These are phyloP conservation scores for Eospalax fontanierii DNA, from an alignment of 2,797 vertebrate species.

Conservation along the genomic window DNA sequence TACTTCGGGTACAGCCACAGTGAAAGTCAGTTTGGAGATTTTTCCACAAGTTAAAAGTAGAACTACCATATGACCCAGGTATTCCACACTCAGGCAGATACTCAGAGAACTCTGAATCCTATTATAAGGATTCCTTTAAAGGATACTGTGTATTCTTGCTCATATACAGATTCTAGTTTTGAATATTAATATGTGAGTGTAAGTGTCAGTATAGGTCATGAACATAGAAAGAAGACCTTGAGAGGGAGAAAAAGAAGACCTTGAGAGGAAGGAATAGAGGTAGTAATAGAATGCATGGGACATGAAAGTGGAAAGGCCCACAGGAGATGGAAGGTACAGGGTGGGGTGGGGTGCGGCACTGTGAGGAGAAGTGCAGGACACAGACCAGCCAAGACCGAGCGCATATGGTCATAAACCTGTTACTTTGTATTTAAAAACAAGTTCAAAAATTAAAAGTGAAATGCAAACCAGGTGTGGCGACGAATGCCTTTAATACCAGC, in stretches of 20 bases:
- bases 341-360: fast-evolving
- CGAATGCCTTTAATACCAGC: too few species aligned
- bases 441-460: neutral
- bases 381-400: neutral
- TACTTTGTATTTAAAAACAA: neutral
- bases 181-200: neutral
- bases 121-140: neutral
- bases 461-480: too few species aligned
- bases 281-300: neutral
- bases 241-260: neutral
- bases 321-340: too few species aligned
- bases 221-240: neutral
- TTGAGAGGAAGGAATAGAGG: too few species aligned
- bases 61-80: neutral
- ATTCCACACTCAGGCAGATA: too few species aligned
- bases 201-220: neutral
- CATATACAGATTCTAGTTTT: neutral
- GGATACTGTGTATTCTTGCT: neutral
- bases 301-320: too few species aligned
- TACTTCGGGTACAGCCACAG: too few species aligned
- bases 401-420: neutral
- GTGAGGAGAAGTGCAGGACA: neutral
- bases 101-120: too few species aligned
- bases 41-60: neutral
- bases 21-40: neutral